A percentile compares a stretch with the other conserved stretches of the same genome.
Evolutionary conservation across 2,797 vertebrate genomes (phyloP).

Genomic region (Mycteria americana): DNA sequence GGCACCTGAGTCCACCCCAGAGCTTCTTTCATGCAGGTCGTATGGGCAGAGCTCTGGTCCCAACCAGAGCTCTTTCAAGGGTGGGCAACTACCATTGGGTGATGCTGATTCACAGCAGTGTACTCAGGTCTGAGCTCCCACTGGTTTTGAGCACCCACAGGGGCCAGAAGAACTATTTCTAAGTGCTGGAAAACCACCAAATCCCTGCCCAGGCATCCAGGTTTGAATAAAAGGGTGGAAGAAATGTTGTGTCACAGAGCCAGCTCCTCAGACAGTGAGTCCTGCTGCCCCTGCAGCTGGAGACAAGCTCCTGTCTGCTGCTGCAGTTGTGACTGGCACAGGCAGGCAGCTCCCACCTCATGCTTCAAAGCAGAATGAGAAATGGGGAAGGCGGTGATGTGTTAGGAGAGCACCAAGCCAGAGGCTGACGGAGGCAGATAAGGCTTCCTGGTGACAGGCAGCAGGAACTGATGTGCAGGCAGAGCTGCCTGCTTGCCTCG

Average conservation of each 20-base stretch:
- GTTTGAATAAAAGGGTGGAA: background rate
- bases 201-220: background rate
- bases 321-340: background rate
- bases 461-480: rapidly evolving
- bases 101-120: background rate
- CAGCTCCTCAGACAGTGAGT: background rate
- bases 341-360: background rate
- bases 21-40: background rate
- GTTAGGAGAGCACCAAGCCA: background rate
- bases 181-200: background rate
- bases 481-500: background rate
- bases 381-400: background rate
- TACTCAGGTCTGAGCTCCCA: background rate
- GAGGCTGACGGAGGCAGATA: background rate
- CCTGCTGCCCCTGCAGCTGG: background rate
- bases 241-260: background rate
- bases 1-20: background rate
- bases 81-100: rapidly evolving
- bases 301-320: background rate
- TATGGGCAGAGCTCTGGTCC: background rate
- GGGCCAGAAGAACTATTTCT: background rate
- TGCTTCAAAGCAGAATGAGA: background rate
- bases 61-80: background rate
- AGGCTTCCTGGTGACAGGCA: background rate
- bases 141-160: background rate